Evolutionary conservation across 1,140 invertebrate species (phyloP), one percentile per base, ranked within the genome.

Genomic region (Monomorium pharaonis): DNA sequence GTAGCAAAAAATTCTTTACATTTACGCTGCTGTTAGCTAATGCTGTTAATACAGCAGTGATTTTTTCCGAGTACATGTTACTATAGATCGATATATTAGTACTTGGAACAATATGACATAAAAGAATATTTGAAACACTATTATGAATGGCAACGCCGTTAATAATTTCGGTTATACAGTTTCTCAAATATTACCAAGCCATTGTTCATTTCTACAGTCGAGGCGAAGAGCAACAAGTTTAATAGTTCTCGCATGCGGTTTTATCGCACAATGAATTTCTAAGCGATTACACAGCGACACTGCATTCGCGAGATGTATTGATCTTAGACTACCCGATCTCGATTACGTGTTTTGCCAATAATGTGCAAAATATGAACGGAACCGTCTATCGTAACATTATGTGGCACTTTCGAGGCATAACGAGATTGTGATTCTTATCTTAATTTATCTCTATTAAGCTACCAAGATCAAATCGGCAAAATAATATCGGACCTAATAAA

Each of bases 181-280:
- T 67, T 58, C 65, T 81, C 51, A 83, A 72, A 65, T 81, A 81
- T 72, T 70, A 70, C 77, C 14, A 44, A 81, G 51, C 76, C 78
- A 81, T 74, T 83, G 67, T 83, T 83, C 67, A 83, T 81, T 81
- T 81, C 65, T 83, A 47, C 51, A 14, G 49, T 16, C 47, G 33
- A 60, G 65, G 37, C 78, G 65, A 81, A 72, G 65, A 81, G 78
- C 78, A 83, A 83, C 78, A 83, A 83, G 78, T 83, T 83, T 83
- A 74, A 83, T 83, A 83, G 67, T 83, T 51, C 78, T 83, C 78
- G 78, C 78, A 83, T 83, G 78, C 51, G 67, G 78, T 83, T 83
- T 83, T 83, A 83, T 83, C 78, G 78, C 18, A 72, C 67, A 74
- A 83, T 83, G 67, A 83, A 83, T 83, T 83, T 83, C 78, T 83